Evolutionary conservation across 2,888 invertebrate genomes (phyloP).

Genomic region (Athripsodes cinereus): DNA sequence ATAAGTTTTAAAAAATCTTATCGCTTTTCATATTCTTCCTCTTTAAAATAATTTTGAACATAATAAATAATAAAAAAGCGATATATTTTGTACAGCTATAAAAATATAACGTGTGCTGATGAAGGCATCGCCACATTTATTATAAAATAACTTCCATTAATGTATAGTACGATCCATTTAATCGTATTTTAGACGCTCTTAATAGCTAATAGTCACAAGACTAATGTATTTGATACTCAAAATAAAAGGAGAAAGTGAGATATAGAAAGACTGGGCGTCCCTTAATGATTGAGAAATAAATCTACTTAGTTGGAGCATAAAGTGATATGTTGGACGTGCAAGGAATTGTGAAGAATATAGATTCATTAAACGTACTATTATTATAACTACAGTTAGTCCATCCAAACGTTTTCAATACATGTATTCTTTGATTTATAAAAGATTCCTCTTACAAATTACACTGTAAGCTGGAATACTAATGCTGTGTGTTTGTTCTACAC

Average conservation of each 20-base stretch:
- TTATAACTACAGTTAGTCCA: not conserved
- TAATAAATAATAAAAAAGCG: no score
- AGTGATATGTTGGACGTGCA: not conserved
- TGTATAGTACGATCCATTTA: constrained; percentile 1
- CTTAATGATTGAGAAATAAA: not conserved
- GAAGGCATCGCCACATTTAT: no score
- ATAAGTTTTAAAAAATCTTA: no score
- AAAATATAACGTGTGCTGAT: no score
- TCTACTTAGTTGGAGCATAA: not conserved
- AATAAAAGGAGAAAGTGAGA: not conserved
- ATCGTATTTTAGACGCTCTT: constrained; percentile 3
- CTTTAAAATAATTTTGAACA: no score
- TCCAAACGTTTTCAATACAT: no score
- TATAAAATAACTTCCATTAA: not conserved
- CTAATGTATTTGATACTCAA: constrained; percentile 3
- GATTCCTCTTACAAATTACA: no score
- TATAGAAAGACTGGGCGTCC: not conserved
- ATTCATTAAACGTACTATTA: not conserved
- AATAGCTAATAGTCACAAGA: constrained; percentile 8
- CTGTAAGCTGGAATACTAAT: no score
- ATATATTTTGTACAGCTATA: no score
- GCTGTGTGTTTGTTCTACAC: no score
- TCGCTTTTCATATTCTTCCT: no score
- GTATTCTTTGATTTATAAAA: no score
- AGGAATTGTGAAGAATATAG: not conserved